Evolutionary conservation across 2,888 invertebrate genomes (phyloP).

Genomic region (Rhaphigaster nebulosa): DNA sequence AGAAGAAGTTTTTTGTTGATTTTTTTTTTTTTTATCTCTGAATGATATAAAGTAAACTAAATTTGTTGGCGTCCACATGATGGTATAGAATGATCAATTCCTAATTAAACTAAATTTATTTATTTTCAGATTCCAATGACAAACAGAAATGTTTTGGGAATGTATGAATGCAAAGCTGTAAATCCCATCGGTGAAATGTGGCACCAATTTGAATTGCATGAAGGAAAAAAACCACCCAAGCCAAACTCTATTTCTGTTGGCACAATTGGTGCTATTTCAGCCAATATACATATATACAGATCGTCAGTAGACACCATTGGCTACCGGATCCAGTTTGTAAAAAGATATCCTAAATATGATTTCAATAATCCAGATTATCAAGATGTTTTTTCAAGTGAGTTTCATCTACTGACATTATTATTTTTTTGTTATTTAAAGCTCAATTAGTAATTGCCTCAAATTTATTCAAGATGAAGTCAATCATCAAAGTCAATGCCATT

Average conservation of each 20-base stretch:
- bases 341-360: constrained; percentile 57
- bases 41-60: not conserved
- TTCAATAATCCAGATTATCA: constrained; percentile 63
- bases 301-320: constrained; percentile 64
- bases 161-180: constrained; percentile 65
- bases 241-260: constrained; percentile 67
- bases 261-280: constrained; percentile 61
- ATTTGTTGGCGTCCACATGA: no score
- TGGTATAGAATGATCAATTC: no score
- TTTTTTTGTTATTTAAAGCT: not conserved
- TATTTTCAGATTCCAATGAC: constrained; percentile 68
- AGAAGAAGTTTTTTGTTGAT: no score
- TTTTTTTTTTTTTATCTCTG: not conserved
- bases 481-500: no score
- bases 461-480: not conserved
- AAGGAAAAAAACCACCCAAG: constrained; percentile 72
- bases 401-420: not conserved
- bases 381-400: constrained; percentile 65
- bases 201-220: constrained; percentile 70
- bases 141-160: constrained; percentile 68
- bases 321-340: constrained; percentile 65
- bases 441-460: not conserved
- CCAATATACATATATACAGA: constrained; percentile 63
- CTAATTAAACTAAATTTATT: no score
- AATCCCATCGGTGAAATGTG: constrained; percentile 66